Evolutionary conservation across 2,888 invertebrate genomes (phyloP), one percentile per base, ranked within the genome.

Genomic region (Crematogaster levior): DNA sequence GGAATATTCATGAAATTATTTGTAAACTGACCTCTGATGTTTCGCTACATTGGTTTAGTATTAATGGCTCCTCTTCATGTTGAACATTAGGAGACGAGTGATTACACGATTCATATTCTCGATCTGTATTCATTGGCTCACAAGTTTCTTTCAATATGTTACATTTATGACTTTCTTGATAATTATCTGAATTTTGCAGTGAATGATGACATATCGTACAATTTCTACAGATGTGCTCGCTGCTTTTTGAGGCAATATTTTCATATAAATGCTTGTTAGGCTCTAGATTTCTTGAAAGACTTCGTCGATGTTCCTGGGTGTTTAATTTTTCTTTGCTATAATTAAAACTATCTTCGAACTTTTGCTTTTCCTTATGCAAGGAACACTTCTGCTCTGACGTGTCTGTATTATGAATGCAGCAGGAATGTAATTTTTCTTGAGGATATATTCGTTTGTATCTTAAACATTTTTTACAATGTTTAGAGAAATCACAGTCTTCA

Each of bases 21-120:
- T 10, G 1, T 18, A 65, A 15, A 80, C 79, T 90, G 89, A 93
- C 93, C 85, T 93, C 93, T 24, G 89, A 83, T 9, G 87, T 85
- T 83, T 93, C 92, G 34, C 40, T 61, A 43, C 58, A 61, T 48
- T 81, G 85, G 40, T 81, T 89, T 48, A 72, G 66, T 65, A 92
- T 81, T 58, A 92, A 66, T 18, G 90, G 91, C 63, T 90, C 91
- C 34, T 87, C 87, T 24, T 92, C 93, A 18, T 84, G 88, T 9
- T 90, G 3, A 21, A 51, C 79, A 53, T 66, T 82, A 1, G 83
- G 87, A 43, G 84, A 60, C 37, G 63, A 83, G 43, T 74, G 85
- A 56, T 75, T 84, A 61, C 73, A 85, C 43, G 73, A 81, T 60
- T 87, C 81, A 21, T 81, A 84, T 30, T 79, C 65, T 43, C 66